These are phyloP conservation scores for Amiota mariae DNA, from an alignment of 2,888 invertebrate genomes.

Conservation along the genomic window DNA sequence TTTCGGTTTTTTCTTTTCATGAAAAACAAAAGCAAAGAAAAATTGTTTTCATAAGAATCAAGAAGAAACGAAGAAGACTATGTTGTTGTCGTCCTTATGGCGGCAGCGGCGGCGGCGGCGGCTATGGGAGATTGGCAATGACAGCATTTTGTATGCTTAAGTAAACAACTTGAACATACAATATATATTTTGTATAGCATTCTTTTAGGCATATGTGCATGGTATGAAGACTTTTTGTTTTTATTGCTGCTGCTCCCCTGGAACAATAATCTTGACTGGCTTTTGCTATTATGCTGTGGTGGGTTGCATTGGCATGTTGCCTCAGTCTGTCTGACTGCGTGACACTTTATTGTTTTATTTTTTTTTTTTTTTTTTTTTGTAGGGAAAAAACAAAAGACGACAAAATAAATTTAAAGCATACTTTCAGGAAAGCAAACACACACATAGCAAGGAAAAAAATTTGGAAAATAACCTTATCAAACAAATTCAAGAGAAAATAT, in stretches of 20 bases:
- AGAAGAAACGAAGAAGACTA: too few species aligned
- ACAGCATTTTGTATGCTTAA: conserved; percentile 46
- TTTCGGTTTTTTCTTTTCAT: neutral
- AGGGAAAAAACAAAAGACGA: neutral
- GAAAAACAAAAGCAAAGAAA: neutral
- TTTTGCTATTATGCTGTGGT: neutral
- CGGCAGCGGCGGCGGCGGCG: neutral
- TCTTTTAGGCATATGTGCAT: conserved; percentile 42
- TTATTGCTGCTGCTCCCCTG: too few species aligned
- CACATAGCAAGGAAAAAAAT: neutral
- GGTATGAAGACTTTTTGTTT: too few species aligned
- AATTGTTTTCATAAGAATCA: neutral
- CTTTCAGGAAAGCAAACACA: neutral
- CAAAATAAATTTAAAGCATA: conserved; percentile 2
- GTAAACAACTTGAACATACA: conserved; percentile 52
- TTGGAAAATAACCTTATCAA: too few species aligned
- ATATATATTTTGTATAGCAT: conserved; percentile 48
- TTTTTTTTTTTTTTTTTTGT: too few species aligned
- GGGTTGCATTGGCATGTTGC: conserved; percentile 2
- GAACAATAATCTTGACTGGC: neutral
- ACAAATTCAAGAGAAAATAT: too few species aligned
- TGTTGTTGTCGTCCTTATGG: conserved; percentile 27
- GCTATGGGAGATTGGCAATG: too few species aligned
- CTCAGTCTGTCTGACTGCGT: conserved; percentile 38
- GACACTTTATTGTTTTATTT: conserved; percentile 18